Base-by-base conservation (phyloP, 2,888 invertebrate species). In the Conomelus anceps region DNA sequence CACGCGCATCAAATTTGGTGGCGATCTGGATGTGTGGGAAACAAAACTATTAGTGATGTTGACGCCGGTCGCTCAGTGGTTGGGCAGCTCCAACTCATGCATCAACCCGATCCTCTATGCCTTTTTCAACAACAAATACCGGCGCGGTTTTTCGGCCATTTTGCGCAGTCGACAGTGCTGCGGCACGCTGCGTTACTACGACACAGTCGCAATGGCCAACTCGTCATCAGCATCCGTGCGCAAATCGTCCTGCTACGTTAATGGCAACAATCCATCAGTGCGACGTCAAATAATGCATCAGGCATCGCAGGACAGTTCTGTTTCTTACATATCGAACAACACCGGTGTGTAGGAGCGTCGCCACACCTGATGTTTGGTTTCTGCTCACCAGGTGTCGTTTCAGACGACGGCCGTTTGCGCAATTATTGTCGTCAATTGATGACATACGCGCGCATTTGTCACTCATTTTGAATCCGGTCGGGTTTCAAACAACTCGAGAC, bases 11-110 rank as follows among this genome's bases (percentile, higher is more conserved):
- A 98, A 98, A 93, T 94, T 98, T 22, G 97, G 97, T 86, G 96
- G 96, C 87, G 95, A 95, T 13, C 95, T 96, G 84, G 95, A 96
- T 91, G 94, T 95, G 88, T 97, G 96, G 95, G 97, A 96, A 92
- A 97, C 97, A 92, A 97, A 97, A 91, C 94, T 97, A 90, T 94
- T 97, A 63, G 96, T 96, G 86, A 95, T 97, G 22, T 96, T 97
- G 1, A 97, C 97, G 22, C 98, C 98, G 3, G 95, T 98, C 88
- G 98, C 97, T 6, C 98, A 98, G 93, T 98, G 97, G 98, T 94
- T 99, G 87, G 98, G 98, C 1, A 96, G 98, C 0, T 98, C 98
- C 22, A 99, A 99, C 93, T 98, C 98, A 22, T 98, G 98, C 94
- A 98, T 98, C 92, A 99, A 99, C 93, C 98, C 98, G 0, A 96